Evolutionary conservation across 2,888 invertebrate species (phyloP), one percentile per base, ranked within the genome.

Genomic region (Eurois occulta): DNA sequence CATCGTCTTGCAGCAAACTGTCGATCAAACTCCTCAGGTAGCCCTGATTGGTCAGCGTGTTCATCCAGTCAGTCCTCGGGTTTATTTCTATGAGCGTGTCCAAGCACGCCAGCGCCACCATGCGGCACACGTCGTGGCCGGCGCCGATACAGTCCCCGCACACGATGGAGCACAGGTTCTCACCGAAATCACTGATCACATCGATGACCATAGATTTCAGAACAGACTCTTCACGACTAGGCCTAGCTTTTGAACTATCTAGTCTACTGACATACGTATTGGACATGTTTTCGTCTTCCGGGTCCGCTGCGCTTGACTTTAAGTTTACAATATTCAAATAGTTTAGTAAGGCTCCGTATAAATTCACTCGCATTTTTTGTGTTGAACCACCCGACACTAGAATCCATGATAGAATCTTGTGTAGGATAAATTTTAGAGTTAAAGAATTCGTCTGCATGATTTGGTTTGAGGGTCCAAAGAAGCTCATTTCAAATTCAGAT

Each of bases 141-240:
- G 91, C 99, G 2, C 98, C 98, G 18, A 98, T 98, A 80, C 98
- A 98, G 94, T 99, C 99, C 74, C 98, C 98, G 87, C 99, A 99
- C 73, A 99, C 98, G 2, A 95, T 93, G 87, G 98, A 98, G 91
- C 99, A 98, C 68, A 99, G 93, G 90, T 98, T 98, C 84, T 98
- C 98, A 0, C 99, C 99, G 87, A 98, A 98, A 8, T 97, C 97
- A 32, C 97, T 97, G 41, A 99, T 95, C 81, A 94, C 96, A 69
- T 95, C 95, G 1, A 95, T 91, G 64, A 95, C 96, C 95, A 97
- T 96, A 0, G 94, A 92, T 77, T 95, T 95, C 52, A 95, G 81
- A 1, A 95, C 94, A 0, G 95, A 95, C 72, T 95, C 95, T 46
- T 96, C 95, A 7, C 91, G 89, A 52, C 86, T 89, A 0, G 91